A percentile compares a stretch with the other conserved stretches of the same genome.
Conservation (phyloP, 2,888 invertebrate genomes). For the Phengaris arion region DNA sequence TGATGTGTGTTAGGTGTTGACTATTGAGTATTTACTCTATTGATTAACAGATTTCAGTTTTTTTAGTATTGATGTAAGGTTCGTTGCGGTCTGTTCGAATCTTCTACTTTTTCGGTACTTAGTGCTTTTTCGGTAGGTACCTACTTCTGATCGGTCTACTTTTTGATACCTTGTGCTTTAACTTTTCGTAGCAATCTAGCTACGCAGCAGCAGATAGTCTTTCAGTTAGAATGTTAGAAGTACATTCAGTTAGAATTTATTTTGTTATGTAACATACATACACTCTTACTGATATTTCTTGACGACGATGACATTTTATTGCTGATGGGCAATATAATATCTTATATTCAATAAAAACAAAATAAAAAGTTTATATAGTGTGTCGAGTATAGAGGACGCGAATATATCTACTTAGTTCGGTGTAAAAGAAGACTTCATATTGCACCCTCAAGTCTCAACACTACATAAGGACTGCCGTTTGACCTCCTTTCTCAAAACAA, state of each 20-base stretch:
- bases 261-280: too few relatives aligned
- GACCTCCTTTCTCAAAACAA: slow-evolving; percentile 26
- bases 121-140: too few relatives aligned
- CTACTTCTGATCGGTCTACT: too few relatives aligned
- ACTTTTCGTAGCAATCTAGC: not conserved
- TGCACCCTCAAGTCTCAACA: slow-evolving; percentile 22
- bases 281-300: not conserved
- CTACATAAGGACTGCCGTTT: slow-evolving; percentile 3
- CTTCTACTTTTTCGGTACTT: too few relatives aligned
- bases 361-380: not conserved
- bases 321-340: not conserved
- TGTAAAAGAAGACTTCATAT: slow-evolving; percentile 22
- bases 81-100: too few relatives aligned
- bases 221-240: too few relatives aligned
- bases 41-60: too few relatives aligned
- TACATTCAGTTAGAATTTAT: too few relatives aligned
- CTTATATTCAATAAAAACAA: not conserved
- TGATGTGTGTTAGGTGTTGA: too few relatives aligned
- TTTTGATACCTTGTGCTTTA: not conserved
- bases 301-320: not conserved
- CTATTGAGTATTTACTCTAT: too few relatives aligned
- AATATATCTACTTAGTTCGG: not conserved
- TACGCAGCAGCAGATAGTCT: not conserved
- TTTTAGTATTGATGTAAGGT: too few relatives aligned
- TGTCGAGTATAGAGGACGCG: slow-evolving; percentile 22